phyloP scores from a whole-genome alignment of 2,113 vertebrate genomes.

The Protobothrops mucrosquamatus region DNA sequence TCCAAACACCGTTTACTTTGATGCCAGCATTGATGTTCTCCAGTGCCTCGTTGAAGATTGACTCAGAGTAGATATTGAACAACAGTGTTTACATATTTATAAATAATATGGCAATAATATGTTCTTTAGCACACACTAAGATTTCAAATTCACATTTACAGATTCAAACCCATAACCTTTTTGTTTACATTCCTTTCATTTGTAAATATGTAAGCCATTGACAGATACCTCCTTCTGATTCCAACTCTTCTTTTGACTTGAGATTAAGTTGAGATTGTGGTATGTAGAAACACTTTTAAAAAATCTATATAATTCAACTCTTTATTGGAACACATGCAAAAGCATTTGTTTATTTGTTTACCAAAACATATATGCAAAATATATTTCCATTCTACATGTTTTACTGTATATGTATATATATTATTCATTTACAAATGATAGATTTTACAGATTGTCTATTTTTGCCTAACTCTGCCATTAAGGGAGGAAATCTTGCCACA shows the following conservation, averaged over 20 bases:
- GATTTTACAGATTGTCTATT: background rate
- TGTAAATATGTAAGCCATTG: background rate
- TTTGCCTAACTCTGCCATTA: background rate
- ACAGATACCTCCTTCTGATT: background rate
- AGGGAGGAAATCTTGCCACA: background rate
- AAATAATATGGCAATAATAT: background rate
- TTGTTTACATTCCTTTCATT: background rate
- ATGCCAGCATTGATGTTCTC: too few relatives aligned
- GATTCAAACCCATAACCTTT: background rate
- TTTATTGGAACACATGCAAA: background rate
- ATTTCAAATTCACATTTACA: background rate
- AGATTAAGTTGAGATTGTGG: background rate
- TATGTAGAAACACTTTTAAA: background rate
- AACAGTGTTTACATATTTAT: background rate
- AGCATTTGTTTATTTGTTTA: background rate
- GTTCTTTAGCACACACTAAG: background rate
- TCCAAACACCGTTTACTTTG: too few relatives aligned
- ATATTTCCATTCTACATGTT: background rate
- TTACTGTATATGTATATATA: background rate
- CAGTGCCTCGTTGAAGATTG: too few relatives aligned
- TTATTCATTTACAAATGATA: background rate
- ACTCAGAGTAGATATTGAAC: too few relatives aligned
- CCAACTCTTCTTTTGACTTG: background rate
- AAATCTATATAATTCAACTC: background rate
- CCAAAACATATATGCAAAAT: background rate